These are phyloP conservation scores for Xiphias gladius DNA, from an alignment of 2,113 vertebrate species.

Conservation along the genomic window DNA sequence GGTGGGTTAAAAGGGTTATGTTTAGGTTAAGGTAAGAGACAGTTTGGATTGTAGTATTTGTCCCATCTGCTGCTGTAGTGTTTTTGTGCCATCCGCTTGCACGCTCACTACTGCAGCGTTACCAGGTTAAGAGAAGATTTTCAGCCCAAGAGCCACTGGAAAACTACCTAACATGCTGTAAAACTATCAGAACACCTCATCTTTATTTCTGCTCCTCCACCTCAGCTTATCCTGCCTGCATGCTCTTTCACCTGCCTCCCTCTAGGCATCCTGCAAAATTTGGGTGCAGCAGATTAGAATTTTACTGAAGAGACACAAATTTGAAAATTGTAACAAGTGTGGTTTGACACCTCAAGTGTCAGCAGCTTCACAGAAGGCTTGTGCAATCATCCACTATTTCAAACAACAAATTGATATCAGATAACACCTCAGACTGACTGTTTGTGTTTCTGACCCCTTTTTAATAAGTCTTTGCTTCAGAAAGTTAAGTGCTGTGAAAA, in stretches of 20 bases:
- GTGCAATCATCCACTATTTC: conserved; percentile 11
- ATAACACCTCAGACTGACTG: conserved; percentile 27
- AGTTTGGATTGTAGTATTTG: conserved; percentile 11
- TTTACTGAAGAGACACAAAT: neutral
- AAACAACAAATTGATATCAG: conserved; percentile 37
- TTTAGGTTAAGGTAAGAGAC: conserved; percentile 18
- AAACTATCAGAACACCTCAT: conserved; percentile 16
- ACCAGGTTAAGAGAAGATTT: conserved; percentile 34
- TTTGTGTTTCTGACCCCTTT: conserved; percentile 15
- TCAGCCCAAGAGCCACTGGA: conserved; percentile 43
- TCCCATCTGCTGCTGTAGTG: conserved; percentile 41
- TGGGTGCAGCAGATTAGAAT: neutral
- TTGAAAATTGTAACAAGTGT: conserved; percentile 6
- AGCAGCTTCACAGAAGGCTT: conserved; percentile 22
- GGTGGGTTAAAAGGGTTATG: conserved; percentile 1
- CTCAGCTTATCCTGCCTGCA: conserved; percentile 12
- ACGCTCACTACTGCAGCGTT: conserved; percentile 12
- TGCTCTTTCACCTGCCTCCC: neutral
- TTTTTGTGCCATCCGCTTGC: conserved; percentile 40
- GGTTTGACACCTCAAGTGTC: conserved; percentile 34
- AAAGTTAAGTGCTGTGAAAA: conserved; percentile 47
- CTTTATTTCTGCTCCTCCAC: conserved; percentile 6
- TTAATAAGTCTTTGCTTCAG: conserved; percentile 33
- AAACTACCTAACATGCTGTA: conserved; percentile 34
- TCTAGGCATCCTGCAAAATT: neutral